Evolutionary conservation across 1,140 invertebrate genomes (phyloP), one percentile per base, ranked within the genome.

Genomic region (Trachelipus rathkii): DNA sequence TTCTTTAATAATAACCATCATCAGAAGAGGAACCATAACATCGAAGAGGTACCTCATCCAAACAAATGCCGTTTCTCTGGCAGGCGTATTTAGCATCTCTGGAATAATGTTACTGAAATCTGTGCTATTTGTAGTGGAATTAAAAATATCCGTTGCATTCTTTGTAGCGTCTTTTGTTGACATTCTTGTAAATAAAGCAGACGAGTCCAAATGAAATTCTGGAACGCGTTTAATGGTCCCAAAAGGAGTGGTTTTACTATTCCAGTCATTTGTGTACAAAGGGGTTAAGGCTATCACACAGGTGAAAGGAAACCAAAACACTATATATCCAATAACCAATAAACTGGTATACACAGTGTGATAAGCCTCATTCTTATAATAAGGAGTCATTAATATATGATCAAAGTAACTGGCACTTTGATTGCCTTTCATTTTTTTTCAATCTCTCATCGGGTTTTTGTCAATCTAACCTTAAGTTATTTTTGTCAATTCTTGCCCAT

Each of bases 361-460:
- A 72, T 81, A 81, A 24, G 77, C 77, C 45, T 81, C 79, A 46
- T 76, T 78, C 43, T 74, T 76, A 23, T 71, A 81, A 10, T 78
- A 81, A 11, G 79, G 79, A 23, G 77, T 81, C 79, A 81, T 81
- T 21, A 81, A 60, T 13, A 81, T 81, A 44, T 78, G 73, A 19
- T 81, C 79, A 33, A 81, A 77, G 66, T 81, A 81, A 43, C 77
- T 70, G 23, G 76, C 69, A 0, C 73, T 78, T 44, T 81, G 77
- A 53, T 74, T 78, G n/a, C 71, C 75, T 60, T 77, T 81, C 13
- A 81, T 24, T 74, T 72, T 80, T 60, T 77, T 81, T n/a, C n/a
- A n/a, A n/a, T n/a, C n/a, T n/a, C n/a, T n/a, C n/a, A n/a, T n/a
- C n/a, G n/a, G n/a, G n/a, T n/a, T n/a, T n/a, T n/a, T n/a, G n/a